Evolutionary conservation across 2,113 vertebrate species (phyloP).

Genomic region (Mormoops blainvillei): DNA sequence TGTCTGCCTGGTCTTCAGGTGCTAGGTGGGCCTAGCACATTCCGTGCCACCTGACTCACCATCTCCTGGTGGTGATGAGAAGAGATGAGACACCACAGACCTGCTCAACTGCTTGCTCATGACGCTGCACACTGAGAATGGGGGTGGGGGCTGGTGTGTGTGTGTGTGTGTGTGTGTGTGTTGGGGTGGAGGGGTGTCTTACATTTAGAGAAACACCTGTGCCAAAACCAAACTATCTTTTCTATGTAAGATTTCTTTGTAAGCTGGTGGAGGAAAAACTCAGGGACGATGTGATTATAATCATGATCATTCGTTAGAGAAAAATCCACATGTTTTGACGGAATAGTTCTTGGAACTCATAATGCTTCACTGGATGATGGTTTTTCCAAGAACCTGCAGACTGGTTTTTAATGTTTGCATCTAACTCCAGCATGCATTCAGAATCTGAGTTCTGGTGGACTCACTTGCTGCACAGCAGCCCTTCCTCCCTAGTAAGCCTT

Average conservation of each 20-base stretch:
- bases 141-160: background rate
- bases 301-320: background rate
- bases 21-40: background rate
- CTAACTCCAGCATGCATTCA: background rate
- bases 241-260: background rate
- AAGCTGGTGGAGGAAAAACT: background rate
- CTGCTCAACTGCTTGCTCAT: fast-evolving
- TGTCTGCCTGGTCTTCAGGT: background rate
- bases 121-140: background rate
- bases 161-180: background rate
- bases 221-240: background rate
- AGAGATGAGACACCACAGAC: background rate
- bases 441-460: background rate
- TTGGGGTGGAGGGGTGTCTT: background rate
- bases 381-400: background rate
- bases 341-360: background rate
- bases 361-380: background rate
- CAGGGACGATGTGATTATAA: background rate
- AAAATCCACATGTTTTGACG: background rate
- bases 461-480: background rate
- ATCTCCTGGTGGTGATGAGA: background rate
- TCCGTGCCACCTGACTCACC: background rate
- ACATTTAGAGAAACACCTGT: background rate
- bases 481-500: background rate
- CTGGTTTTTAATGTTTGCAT: background rate